Conservation (phyloP, 2,888 invertebrate species). For the Lepidochitona cinerea region DNA sequence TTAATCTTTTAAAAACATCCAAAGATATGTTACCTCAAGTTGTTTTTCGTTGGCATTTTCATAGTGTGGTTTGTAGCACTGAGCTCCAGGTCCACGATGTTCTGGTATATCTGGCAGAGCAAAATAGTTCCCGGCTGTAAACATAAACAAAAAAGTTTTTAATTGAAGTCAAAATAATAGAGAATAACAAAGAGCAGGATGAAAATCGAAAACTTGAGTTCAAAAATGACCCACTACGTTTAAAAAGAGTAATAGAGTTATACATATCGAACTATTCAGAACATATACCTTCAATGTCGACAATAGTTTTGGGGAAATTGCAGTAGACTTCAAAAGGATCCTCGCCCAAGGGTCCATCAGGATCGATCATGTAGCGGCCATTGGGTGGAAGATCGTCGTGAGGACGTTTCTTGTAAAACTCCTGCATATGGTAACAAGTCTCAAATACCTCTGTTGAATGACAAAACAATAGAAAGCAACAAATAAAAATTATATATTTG, state of each 20-base stretch:
- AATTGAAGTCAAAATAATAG: too few relatives aligned
- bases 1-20: too few relatives aligned
- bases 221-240: too few relatives aligned
- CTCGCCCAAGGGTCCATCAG: neutral
- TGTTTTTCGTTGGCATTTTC: neutral
- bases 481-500: neutral
- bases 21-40: neutral
- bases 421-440: conserved; percentile 5
- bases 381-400: neutral
- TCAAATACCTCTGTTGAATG: conserved; percentile 1
- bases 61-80: neutral
- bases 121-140: neutral
- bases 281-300: neutral
- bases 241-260: too few relatives aligned
- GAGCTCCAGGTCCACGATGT: neutral
- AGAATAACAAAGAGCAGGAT: too few relatives aligned
- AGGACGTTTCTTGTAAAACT: conserved; percentile 4
- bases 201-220: too few relatives aligned
- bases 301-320: neutral
- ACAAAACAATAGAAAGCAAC: neutral
- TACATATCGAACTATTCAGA: too few relatives aligned
- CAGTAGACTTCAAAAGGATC: conserved; percentile 2
- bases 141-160: too few relatives aligned
- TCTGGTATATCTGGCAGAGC: neutral
- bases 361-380: neutral